phyloP scores from a whole-genome alignment of 2,888 invertebrate genomes.

The Latrodectus hesperus region DNA sequence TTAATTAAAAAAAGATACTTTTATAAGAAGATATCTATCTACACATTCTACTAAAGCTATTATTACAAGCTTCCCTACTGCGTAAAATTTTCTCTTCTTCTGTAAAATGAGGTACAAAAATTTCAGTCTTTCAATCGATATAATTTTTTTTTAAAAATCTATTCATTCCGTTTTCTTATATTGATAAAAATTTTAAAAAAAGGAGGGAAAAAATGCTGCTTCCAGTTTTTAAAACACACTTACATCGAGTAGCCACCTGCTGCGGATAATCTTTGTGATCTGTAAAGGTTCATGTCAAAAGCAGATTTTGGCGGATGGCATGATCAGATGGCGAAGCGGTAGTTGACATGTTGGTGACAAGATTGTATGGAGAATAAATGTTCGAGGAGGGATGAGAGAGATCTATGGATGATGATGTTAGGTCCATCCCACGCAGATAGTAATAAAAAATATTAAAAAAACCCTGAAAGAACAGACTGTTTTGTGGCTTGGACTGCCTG shows the following conservation, averaged over 20 bases:
- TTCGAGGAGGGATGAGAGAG: background rate
- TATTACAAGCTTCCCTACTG: too few species aligned
- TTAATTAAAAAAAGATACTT: too few species aligned
- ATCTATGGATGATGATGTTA: background rate
- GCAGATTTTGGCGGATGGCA: slow-evolving; percentile 39
- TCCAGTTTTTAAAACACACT: slow-evolving; percentile 18
- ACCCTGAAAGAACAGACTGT: background rate
- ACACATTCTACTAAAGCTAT: too few species aligned
- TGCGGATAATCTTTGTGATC: slow-evolving; percentile 35
- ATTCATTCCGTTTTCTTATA: too few species aligned
- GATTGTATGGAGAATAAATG: slow-evolving; percentile 8
- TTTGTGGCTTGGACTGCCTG: background rate
- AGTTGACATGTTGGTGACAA: slow-evolving; percentile 55
- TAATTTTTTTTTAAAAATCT: too few species aligned
- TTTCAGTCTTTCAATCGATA: too few species aligned
- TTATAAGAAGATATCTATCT: too few species aligned
- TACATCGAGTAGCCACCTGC: slow-evolving; percentile 38
- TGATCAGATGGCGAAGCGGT: slow-evolving; percentile 39
- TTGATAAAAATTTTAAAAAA: too few species aligned
- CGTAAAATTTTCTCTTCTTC: too few species aligned
- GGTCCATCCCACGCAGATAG: slow-evolving; percentile 9
- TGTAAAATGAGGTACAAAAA: too few species aligned
- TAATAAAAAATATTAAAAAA: background rate
- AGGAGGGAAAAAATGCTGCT: background rate
- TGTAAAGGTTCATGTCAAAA: slow-evolving; percentile 55